Evolutionary conservation across 1,140 invertebrate genomes (phyloP).

Genomic region (Apocrypta bakeri): DNA sequence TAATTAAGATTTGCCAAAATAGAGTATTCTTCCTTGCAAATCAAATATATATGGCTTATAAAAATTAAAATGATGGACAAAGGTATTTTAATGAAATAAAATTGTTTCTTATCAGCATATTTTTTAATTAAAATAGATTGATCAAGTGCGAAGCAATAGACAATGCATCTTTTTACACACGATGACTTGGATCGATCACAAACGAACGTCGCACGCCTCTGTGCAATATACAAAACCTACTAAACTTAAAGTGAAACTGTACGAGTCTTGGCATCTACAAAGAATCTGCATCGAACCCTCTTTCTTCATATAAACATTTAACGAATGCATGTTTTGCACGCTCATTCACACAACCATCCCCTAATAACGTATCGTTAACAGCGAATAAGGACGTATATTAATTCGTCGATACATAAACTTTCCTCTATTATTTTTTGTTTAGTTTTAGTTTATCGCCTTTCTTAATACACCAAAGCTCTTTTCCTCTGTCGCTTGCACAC

Average conservation of each 20-base stretch:
- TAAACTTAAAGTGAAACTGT: conserved; percentile 50
- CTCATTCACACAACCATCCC: conserved; percentile 45
- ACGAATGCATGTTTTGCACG: conserved; percentile 50
- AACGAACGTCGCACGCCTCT: conserved; percentile 50
- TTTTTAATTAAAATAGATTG: conserved; percentile 55
- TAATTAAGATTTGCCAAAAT: background rate
- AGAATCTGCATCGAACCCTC: conserved; percentile 45
- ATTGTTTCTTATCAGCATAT: conserved; percentile 49
- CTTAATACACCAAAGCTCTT: conserved; percentile 32
- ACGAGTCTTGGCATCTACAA: conserved; percentile 50
- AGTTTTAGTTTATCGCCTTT: background rate
- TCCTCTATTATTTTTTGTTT: conserved; percentile 32
- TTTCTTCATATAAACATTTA: conserved; percentile 48
- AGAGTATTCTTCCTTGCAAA: too few species aligned
- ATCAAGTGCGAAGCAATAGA: conserved; percentile 54
- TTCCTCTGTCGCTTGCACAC: conserved; percentile 7
- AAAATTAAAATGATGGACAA: background rate
- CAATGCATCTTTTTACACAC: conserved; percentile 51
- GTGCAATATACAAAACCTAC: conserved; percentile 52
- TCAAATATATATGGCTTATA: too few species aligned
- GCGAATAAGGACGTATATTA: conserved; percentile 37
- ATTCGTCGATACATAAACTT: conserved; percentile 46
- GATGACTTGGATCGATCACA: conserved; percentile 53
- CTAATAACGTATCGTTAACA: conserved; percentile 44
- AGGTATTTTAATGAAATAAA: conserved; percentile 20